phyloP scores from a whole-genome alignment of 2,888 invertebrate genomes.

The Parelbella ahira region DNA sequence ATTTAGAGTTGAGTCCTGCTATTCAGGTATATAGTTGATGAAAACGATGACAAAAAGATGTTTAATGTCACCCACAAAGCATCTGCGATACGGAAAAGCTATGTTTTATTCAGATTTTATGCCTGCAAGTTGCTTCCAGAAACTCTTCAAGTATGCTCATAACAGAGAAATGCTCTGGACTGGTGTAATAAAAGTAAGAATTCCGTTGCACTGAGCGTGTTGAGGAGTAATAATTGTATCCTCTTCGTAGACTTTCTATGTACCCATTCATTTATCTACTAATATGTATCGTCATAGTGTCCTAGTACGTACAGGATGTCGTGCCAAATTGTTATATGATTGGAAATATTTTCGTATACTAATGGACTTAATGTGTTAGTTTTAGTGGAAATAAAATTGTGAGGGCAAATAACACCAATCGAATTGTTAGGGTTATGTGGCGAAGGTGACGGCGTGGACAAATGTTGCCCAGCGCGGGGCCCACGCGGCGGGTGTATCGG shows the following conservation, averaged over 20 bases:
- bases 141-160: too few relatives aligned
- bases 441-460: slow-evolving; percentile 5
- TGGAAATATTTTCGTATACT: slow-evolving; percentile 29
- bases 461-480: too few relatives aligned
- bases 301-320: slow-evolving; percentile 31
- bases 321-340: slow-evolving; percentile 75
- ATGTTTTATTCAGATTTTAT: too few relatives aligned
- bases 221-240: slow-evolving; percentile 26
- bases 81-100: too few relatives aligned
- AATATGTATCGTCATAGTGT: slow-evolving; percentile 26
- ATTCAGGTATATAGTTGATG: too few relatives aligned
- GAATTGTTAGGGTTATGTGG: slow-evolving; percentile 35
- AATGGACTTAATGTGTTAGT: slow-evolving; percentile 29
- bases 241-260: slow-evolving; percentile 32
- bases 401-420: slow-evolving; percentile 69
- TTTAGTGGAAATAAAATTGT: slow-evolving; percentile 23
- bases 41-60: too few relatives aligned
- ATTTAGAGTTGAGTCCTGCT: too few relatives aligned
- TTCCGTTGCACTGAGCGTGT: neutral
- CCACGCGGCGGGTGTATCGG: too few relatives aligned
- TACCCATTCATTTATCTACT: slow-evolving; percentile 35
- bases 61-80: too few relatives aligned
- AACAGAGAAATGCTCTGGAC: too few relatives aligned
- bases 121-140: too few relatives aligned
- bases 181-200: neutral